A percentile compares a stretch with the other conserved stretches of the same genome.
Conservation (phyloP, 1,140 invertebrate genomes). For the Littorina saxatilis region DNA sequence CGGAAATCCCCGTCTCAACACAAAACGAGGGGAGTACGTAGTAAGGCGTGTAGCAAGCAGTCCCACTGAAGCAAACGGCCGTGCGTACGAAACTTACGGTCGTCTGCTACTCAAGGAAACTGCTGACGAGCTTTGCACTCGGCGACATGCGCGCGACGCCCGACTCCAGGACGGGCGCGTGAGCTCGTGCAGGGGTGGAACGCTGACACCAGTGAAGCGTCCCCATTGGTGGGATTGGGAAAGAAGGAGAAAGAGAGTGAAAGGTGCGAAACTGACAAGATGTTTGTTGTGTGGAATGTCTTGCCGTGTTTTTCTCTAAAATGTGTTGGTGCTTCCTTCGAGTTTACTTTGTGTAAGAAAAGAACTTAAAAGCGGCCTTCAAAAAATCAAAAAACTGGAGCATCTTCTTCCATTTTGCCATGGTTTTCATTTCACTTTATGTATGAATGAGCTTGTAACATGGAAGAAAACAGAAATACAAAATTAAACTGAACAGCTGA, state of each 20-base stretch:
- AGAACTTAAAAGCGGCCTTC: too few species aligned
- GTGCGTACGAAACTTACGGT: background rate
- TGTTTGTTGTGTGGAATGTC: background rate
- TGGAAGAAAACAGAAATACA: background rate
- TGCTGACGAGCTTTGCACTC: constrained; percentile 23
- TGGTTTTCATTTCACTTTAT: too few species aligned
- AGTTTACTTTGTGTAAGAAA: too few species aligned
- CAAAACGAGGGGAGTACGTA: too few species aligned
- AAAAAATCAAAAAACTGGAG: too few species aligned
- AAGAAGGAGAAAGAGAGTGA: background rate
- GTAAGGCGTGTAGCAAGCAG: too few species aligned
- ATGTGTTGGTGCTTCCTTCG: background rate
- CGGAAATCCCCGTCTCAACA: too few species aligned
- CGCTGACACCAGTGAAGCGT: background rate
- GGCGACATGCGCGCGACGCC: constrained; percentile 20
- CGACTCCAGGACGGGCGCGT: background rate
- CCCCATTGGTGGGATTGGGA: background rate
- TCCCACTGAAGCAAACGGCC: too few species aligned
- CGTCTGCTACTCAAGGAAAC: constrained; percentile 16
- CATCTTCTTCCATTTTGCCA: too few species aligned
- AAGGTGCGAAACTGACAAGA: background rate
- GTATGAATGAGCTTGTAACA: background rate
- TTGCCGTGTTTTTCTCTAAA: background rate
- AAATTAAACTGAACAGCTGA: background rate
- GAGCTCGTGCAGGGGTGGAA: constrained; percentile 26